Evolutionary conservation across 2,888 invertebrate genomes (phyloP).

Genomic region (Clivina fossor): DNA sequence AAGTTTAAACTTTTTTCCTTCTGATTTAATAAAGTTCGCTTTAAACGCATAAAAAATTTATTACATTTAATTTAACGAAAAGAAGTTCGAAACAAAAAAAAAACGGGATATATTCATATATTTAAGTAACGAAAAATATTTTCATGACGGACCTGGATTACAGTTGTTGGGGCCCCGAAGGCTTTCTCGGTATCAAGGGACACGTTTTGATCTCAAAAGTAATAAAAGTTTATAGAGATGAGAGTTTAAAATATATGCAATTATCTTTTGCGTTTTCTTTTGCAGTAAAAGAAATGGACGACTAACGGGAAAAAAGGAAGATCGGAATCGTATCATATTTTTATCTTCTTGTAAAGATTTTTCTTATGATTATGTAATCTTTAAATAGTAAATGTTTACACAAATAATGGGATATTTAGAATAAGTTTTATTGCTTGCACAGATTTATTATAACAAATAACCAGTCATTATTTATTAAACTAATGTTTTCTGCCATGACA

Average conservation of each 20-base stretch:
- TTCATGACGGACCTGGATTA: conserved; percentile 20
- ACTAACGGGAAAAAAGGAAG: no score
- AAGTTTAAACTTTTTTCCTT: conserved; percentile 13
- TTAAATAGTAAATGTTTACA: no score
- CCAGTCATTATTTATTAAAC: no score
- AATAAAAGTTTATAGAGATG: conserved; percentile 32
- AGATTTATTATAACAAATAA: no score
- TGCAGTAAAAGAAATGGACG: conserved; percentile 22
- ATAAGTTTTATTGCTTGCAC: no score
- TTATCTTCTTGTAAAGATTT: no score
- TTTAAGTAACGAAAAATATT: no score
- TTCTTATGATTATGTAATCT: no score
- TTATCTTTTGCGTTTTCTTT: conserved; percentile 22
- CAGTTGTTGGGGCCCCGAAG: conserved; percentile 2
- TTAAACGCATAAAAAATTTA: conserved; percentile 18
- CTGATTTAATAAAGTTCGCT: conserved; percentile 17
- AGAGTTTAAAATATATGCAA: conserved; percentile 32
- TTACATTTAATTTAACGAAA: conserved; percentile 20
- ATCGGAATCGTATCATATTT: no score
- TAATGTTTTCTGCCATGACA: no score
- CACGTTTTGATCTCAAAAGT: conserved; percentile 21
- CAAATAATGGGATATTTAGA: no score
- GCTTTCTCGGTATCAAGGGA: conserved; percentile 2
- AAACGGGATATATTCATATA: no score
- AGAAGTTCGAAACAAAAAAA: conserved; percentile 12